phyloP scores from a whole-genome alignment of 2,888 invertebrate species.

The Serrognathus titanus region DNA sequence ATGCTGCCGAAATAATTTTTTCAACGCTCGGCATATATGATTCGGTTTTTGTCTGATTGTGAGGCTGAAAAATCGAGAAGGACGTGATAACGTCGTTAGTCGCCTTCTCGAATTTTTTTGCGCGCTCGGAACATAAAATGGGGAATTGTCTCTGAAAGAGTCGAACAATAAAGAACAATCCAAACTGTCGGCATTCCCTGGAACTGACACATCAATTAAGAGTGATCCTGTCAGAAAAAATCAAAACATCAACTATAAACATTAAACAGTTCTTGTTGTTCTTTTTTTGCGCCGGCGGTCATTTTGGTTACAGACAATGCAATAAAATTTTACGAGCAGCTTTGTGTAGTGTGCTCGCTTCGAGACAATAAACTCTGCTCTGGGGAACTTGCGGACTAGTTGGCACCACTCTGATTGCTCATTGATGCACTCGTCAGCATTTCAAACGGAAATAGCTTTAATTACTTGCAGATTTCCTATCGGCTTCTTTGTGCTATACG shows the following conservation, averaged over 20 bases:
- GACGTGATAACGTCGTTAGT: neutral
- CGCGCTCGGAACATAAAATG: neutral
- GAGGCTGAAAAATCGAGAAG: no score
- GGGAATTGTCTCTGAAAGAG: slow-evolving; percentile 14
- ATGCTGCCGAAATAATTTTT: no score
- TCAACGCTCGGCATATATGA: no score
- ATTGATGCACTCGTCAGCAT: slow-evolving; percentile 16
- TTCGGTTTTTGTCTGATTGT: no score
- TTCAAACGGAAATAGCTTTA: slow-evolving; percentile 17
- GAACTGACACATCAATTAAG: slow-evolving; percentile 46
- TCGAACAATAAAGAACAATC: slow-evolving; percentile 37
- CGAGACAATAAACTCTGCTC: slow-evolving; percentile 29
- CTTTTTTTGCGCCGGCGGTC: slow-evolving; percentile 37
- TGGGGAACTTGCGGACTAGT: slow-evolving; percentile 6
- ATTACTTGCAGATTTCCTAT: slow-evolving; percentile 14
- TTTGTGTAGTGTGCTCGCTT: slow-evolving; percentile 25
- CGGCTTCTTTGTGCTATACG: slow-evolving; percentile 2
- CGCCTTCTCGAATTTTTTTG: neutral
- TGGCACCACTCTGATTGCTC: slow-evolving; percentile 20
- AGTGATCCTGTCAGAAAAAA: slow-evolving; percentile 42
- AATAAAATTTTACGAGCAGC: slow-evolving; percentile 44
- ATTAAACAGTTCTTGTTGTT: slow-evolving; percentile 37
- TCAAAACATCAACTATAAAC: slow-evolving; percentile 43
- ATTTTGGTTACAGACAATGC: slow-evolving; percentile 42
- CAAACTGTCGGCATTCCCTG: slow-evolving; percentile 42